Evolutionary conservation across 2,888 invertebrate species (phyloP).

Genomic region (Plagodis pulveraria): DNA sequence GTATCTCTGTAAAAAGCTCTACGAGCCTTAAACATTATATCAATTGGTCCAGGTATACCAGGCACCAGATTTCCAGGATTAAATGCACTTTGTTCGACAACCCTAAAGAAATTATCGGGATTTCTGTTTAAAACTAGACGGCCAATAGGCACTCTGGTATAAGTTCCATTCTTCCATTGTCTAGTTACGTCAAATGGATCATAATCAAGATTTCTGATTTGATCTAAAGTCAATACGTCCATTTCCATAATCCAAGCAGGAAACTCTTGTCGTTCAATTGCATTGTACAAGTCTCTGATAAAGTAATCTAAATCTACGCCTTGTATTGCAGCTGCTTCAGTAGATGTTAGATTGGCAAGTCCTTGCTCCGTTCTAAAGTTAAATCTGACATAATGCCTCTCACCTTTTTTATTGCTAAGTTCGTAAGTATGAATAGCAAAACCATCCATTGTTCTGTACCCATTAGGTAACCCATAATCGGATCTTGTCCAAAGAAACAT

Average conservation of each 20-base stretch:
- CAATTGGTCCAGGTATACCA: conserved; percentile 66
- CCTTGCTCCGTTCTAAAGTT: conserved; percentile 95
- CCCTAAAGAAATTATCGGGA: conserved; percentile 59
- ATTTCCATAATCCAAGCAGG: conserved; percentile 67
- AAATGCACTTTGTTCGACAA: conserved; percentile 57
- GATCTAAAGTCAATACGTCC: conserved; percentile 56
- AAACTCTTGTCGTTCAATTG: conserved; percentile 33
- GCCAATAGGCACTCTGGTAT: conserved; percentile 56
- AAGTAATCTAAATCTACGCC: conserved; percentile 92
- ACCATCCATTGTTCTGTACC: conserved; percentile 94
- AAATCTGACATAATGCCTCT: conserved; percentile 92
- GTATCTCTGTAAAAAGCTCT: conserved; percentile 58
- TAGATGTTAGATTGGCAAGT: conserved; percentile 88
- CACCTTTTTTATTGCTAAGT: conserved; percentile 89
- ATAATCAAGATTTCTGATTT: conserved; percentile 53
- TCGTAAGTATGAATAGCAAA: conserved; percentile 96
- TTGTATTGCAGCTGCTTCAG: conserved; percentile 87
- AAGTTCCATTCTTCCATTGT: conserved; percentile 68
- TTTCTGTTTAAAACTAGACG: conserved; percentile 55
- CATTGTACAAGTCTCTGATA: conserved; percentile 88
- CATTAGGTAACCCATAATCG: conserved; percentile 95
- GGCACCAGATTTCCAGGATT: conserved; percentile 68
- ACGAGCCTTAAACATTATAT: conserved; percentile 57
- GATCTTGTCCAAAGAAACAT: conserved; percentile 91
- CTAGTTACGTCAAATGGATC: conserved; percentile 67